Conservation (phyloP, 2,797 vertebrate genomes). For the Acrocephalus scirpaceus region DNA sequence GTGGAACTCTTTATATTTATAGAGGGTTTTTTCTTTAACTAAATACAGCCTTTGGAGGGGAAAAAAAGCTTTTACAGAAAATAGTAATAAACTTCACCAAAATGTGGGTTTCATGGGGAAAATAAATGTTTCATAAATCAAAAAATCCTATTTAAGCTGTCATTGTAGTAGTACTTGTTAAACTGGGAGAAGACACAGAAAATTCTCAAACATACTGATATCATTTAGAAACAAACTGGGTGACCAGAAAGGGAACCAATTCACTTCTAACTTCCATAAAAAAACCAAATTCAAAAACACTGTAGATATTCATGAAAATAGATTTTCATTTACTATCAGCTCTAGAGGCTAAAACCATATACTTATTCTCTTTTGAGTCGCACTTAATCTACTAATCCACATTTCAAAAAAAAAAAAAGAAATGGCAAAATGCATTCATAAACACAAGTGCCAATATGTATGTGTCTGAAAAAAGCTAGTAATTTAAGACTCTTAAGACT, state of each 20-base stretch:
- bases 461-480: not conserved
- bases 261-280: constrained; percentile 15
- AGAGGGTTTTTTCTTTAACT: not conserved
- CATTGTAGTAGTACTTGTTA: not conserved
- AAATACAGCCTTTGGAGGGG: not conserved
- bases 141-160: not conserved
- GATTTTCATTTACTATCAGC: constrained; percentile 24
- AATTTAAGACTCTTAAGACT: constrained; percentile 35
- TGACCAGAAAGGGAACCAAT: not conserved
- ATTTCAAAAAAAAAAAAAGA: not conserved
- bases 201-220: constrained; percentile 21
- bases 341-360: not conserved
- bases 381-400: not conserved
- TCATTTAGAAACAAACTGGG: not conserved
- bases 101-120: not conserved
- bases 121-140: not conserved
- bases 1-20: not conserved
- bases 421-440: constrained; percentile 16
- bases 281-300: not conserved
- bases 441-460: constrained; percentile 14
- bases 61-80: not conserved
- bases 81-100: not conserved
- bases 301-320: constrained; percentile 33
- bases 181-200: not conserved
- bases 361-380: not conserved